Evolutionary conservation across 2,888 invertebrate species (phyloP).

Genomic region (Agonopterix subpropinquella): DNA sequence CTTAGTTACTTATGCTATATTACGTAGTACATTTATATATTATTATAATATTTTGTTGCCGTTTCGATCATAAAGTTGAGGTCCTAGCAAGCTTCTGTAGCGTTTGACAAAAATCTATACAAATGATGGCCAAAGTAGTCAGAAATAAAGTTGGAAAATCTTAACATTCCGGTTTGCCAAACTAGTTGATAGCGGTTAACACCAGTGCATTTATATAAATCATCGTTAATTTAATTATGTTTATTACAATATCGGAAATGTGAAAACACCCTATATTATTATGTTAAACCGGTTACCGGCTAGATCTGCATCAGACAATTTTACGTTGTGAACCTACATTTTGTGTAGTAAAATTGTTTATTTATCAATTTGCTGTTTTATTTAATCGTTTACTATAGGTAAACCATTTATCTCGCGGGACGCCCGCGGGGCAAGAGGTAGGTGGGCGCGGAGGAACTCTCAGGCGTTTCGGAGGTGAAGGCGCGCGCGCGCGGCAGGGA

Average conservation of each 20-base stretch:
- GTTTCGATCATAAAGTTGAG: background rate
- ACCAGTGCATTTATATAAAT: slow-evolving; percentile 24
- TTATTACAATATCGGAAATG: background rate
- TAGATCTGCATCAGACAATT: slow-evolving; percentile 69
- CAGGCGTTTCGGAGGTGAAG: too few relatives aligned
- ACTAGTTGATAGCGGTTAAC: slow-evolving; percentile 36
- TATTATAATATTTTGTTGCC: background rate
- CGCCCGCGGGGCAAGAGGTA: too few relatives aligned
- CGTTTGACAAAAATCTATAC: background rate
- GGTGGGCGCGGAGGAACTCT: too few relatives aligned
- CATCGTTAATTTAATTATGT: slow-evolving; percentile 9
- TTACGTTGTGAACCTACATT: slow-evolving; percentile 72
- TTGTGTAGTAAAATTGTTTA: slow-evolving; percentile 75
- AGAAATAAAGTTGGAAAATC: slow-evolving; percentile 45
- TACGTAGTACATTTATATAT: background rate
- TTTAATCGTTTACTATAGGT: too few relatives aligned
- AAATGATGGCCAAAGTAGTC: background rate
- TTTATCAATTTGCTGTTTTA: slow-evolving; percentile 60
- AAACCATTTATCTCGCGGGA: too few relatives aligned
- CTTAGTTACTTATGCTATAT: background rate
- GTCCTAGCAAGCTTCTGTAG: too few relatives aligned
- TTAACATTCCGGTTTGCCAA: slow-evolving; percentile 68
- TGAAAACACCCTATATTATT: too few relatives aligned
- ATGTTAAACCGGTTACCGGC: slow-evolving; percentile 13
- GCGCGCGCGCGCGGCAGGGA: too few relatives aligned